Percentiles rank a stretch among this genome's conserved stretches.
phyloP scores from a whole-genome alignment of 1,140 invertebrate species.

The Plectrocnemia conspersa region DNA sequence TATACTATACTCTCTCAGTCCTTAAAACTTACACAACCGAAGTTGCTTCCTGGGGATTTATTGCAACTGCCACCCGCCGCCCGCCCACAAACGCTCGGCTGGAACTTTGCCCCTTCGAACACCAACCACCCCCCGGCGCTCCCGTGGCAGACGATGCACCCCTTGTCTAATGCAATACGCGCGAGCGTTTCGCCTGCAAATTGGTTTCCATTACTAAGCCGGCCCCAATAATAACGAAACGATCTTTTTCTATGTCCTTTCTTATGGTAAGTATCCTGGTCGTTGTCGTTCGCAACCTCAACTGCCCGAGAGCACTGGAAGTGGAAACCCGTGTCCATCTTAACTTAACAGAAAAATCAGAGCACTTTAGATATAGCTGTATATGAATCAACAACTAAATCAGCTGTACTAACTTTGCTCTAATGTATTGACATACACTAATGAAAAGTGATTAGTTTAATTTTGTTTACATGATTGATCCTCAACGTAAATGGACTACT shows the following conservation, averaged over 20 bases:
- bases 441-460: no score
- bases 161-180: slow-evolving; percentile 14
- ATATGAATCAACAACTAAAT: no score
- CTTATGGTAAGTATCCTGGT: no score
- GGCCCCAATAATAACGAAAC: slow-evolving; percentile 9
- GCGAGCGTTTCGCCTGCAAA: slow-evolving; percentile 16
- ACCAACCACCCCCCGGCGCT: not conserved
- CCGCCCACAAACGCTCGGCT: not conserved
- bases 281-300: no score
- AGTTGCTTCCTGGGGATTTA: slow-evolving; percentile 19
- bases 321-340: no score
- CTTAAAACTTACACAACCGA: slow-evolving; percentile 16
- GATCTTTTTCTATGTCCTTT: slow-evolving; percentile 8
- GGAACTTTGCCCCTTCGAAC: not conserved
- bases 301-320: not conserved
- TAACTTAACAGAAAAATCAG: no score
- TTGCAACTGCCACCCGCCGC: not conserved
- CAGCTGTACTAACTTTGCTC: no score
- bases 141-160: slow-evolving; percentile 4
- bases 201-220: slow-evolving; percentile 21
- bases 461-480: no score
- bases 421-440: no score
- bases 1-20: slow-evolving; percentile 1
- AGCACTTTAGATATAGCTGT: no score
- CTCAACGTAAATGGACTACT: no score